phyloP scores from a whole-genome alignment of 2,797 vertebrate genomes.

The Fundulus diaphanus region DNA sequence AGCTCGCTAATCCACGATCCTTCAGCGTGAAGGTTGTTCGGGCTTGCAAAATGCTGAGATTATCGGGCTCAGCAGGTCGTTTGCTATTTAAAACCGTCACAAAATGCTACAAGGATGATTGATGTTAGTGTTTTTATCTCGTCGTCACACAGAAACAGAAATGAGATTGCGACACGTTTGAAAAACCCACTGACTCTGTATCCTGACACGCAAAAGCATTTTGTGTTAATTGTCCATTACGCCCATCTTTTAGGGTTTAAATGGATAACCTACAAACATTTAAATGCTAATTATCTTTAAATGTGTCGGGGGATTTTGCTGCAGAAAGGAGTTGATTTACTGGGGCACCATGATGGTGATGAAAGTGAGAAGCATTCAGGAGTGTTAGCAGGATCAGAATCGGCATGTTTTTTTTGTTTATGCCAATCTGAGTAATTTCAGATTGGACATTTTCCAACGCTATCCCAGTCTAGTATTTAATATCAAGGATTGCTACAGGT shows the following conservation, averaged over 20 bases:
- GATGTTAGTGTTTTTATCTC: background rate
- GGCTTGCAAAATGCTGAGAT: constrained; percentile 45
- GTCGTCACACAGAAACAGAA: background rate
- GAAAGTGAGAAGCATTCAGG: too few species aligned
- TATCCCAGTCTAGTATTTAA: background rate
- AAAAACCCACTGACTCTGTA: background rate
- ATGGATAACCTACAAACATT: too few species aligned
- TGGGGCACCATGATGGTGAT: too few species aligned
- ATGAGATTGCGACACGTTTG: background rate
- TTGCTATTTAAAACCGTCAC: constrained; percentile 43
- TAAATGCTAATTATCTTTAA: too few species aligned
- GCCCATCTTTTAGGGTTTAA: too few species aligned
- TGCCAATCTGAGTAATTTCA: background rate
- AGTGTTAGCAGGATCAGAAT: too few species aligned
- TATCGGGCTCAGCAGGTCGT: constrained; percentile 25
- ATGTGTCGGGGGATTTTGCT: too few species aligned
- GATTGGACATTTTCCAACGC: background rate
- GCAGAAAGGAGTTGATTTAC: too few species aligned
- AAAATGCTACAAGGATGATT: constrained; percentile 11
- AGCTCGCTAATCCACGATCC: constrained; percentile 61
- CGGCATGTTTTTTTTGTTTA: too few species aligned
- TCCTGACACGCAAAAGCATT: background rate
- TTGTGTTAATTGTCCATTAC: too few species aligned
- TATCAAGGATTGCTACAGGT: background rate
- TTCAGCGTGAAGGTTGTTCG: constrained; percentile 20